Percentiles rank a stretch among this genome's conserved stretches.
phyloP scores from a whole-genome alignment of 1,140 invertebrate species.

The Ceratitis capitata region DNA sequence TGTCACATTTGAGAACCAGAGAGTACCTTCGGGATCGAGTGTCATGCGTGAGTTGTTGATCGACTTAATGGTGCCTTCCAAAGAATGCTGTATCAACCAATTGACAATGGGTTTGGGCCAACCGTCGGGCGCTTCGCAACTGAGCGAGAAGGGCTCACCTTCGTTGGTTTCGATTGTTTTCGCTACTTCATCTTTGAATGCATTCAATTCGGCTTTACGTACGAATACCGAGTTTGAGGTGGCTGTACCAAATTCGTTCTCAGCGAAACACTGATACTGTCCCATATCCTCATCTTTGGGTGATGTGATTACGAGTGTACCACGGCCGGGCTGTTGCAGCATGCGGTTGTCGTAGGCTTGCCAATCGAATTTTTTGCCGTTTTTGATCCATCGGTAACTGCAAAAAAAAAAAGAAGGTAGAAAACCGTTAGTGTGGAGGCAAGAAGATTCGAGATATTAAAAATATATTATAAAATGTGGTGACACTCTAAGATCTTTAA shows the following conservation, averaged over 20 bases:
- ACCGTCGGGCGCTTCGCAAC: constrained; percentile 90
- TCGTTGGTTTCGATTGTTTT: constrained; percentile 78
- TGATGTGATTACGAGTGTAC: constrained; percentile 88
- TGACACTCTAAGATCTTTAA: too few species aligned
- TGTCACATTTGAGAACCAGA: constrained; percentile 95
- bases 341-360: constrained; percentile 93
- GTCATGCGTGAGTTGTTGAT: constrained; percentile 95
- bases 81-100: constrained; percentile 85
- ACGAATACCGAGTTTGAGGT: constrained; percentile 95
- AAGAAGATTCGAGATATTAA: too few species aligned
- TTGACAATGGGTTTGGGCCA: constrained; percentile 94
- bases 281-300: constrained; percentile 93
- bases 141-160: constrained; percentile 86
- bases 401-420: constrained; percentile 45
- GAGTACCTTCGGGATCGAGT: constrained; percentile 90
- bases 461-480: too few species aligned
- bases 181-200: constrained; percentile 82
- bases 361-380: constrained; percentile 91
- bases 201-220: constrained; percentile 92
- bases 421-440: background rate
- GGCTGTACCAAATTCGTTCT: constrained; percentile 93
- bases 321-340: constrained; percentile 88
- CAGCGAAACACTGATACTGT: constrained; percentile 97
- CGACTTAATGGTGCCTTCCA: constrained; percentile 79
- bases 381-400: constrained; percentile 96